Evolutionary conservation across 2,113 vertebrate genomes (phyloP), one percentile per base, ranked within the genome.

Genomic region (Crotalus helleri): DNA sequence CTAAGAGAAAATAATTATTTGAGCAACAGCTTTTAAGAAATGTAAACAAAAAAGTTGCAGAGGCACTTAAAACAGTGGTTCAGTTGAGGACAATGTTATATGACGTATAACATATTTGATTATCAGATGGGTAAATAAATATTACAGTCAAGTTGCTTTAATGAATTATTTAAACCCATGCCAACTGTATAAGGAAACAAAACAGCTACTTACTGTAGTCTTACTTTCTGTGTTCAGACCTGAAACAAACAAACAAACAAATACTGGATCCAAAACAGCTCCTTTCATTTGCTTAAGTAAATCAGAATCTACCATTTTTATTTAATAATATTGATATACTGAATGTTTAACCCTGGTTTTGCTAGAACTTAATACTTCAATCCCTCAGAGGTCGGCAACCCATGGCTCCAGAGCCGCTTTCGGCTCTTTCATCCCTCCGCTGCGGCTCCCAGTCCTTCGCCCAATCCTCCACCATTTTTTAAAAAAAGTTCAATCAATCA

Each of bases 191-290:
- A 0, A 53, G 0, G 46, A 53, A 81, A 24, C 21, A 85, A 64
- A 92, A 90, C 17, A 0, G 89, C 46, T 91, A 91, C 97, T 97
- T 97, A 98, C 98, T 97, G 91, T 94, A 91, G 98, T 96, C 74
- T 98, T 98, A 93, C 92, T 92, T 74, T 97, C 97, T 94, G 97
- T 93, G 7, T 96, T 96, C 69, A 97, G 94, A 54, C 97, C 98
- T 98, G 94, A 17, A 94, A 93, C 0, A 64, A 64, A 26, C 29
- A 44, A n/a, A 69, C 5, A 59, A 86, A 49, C 58, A 87, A 54
- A 88, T 87, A 87, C 3, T 12, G 17, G 39, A 87, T 53, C 15
- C 15, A 51, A 88, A 88, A 19, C 23, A 10, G 6, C 21, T 86
- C 24, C 24, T 85, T 81, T 33, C 53, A 33, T 81, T 55, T 69